Percentiles rank a stretch among this genome's conserved stretches.
Evolutionary conservation across 2,797 vertebrate species (phyloP).

Genomic region (Pteronotus mesoamericanus): DNA sequence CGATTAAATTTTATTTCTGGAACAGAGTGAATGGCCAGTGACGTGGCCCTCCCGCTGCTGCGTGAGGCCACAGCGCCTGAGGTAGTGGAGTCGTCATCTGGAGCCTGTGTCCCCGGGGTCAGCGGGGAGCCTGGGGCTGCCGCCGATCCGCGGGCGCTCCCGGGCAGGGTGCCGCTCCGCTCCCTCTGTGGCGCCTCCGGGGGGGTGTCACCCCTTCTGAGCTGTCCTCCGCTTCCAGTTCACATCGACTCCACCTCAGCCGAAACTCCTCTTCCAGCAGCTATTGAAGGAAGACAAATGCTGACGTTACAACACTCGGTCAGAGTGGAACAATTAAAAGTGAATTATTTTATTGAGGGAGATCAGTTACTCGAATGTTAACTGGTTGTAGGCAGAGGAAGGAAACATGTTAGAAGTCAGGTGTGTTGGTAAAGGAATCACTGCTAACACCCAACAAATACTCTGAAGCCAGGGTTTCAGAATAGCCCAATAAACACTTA

Average conservation of each 20-base stretch:
- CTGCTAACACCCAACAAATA: background rate
- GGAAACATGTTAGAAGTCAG: background rate
- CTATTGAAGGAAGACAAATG: background rate
- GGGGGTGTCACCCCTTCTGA: background rate
- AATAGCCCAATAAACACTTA: background rate
- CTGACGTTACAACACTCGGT: background rate
- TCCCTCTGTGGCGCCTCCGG: rapidly evolving
- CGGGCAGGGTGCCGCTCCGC: background rate
- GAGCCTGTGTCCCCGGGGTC: background rate
- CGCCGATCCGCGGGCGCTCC: background rate
- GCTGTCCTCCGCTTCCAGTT: background rate
- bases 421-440: background rate
- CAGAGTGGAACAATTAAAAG: background rate
- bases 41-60: rapidly evolving
- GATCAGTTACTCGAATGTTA: background rate
- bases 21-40: background rate
- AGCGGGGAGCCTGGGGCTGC: background rate
- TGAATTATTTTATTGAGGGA: constrained; percentile 17
- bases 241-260: background rate
- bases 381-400: background rate
- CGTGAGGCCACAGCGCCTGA: background rate
- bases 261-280: background rate
- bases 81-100: no score
- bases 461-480: background rate
- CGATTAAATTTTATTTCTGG: background rate